A percentile compares a stretch with the other conserved stretches of the same genome.
phyloP scores from a whole-genome alignment of 2,888 invertebrate species.

The Xestoiulus laeticollis region DNA sequence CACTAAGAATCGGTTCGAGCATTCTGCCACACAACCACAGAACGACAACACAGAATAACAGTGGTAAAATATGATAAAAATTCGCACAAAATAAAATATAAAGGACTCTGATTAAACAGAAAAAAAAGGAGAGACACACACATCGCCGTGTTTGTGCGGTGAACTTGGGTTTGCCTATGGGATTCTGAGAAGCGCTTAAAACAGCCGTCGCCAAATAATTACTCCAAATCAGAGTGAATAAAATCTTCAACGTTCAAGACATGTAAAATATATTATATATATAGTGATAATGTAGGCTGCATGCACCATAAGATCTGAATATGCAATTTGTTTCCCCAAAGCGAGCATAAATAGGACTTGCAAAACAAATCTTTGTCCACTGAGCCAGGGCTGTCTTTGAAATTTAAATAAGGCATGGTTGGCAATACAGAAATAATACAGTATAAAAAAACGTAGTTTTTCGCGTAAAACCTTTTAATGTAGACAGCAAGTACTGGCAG shows the following conservation, averaged over 20 bases:
- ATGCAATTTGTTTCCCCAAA: background rate
- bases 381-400: background rate
- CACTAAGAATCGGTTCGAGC: background rate
- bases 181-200: background rate
- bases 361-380: background rate
- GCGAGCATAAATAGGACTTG: background rate
- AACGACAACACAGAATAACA: background rate
- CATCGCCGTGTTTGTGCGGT: background rate
- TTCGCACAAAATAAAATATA: background rate
- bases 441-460: too few species aligned
- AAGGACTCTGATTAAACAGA: background rate
- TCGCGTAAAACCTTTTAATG: too few species aligned
- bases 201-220: background rate
- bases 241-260: background rate
- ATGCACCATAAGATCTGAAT: background rate
- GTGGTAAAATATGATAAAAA: background rate
- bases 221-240: background rate
- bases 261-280: constrained; percentile 7
- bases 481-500: too few species aligned
- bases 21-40: background rate
- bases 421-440: background rate
- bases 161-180: background rate
- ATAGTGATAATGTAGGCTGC: background rate
- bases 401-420: background rate
- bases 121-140: background rate